Percentiles rank a stretch among this genome's conserved stretches.
These are phyloP conservation scores for Schizaphis graminum DNA, from an alignment of 2,888 invertebrate species.

Conservation along the genomic window DNA sequence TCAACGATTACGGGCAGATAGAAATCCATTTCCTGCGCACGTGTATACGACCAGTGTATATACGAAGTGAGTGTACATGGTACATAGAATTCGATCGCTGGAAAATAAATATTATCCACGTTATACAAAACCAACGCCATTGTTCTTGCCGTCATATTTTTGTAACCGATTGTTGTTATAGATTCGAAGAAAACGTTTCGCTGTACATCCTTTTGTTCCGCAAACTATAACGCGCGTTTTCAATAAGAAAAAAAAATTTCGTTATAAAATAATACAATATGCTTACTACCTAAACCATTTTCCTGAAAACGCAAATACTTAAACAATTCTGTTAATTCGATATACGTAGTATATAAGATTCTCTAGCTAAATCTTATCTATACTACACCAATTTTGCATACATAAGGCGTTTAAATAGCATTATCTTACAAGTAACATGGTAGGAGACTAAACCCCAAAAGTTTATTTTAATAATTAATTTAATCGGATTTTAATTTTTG, in stretches of 20 bases:
- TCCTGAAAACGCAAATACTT: not conserved
- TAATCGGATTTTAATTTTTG: not conserved
- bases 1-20: not conserved
- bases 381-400: too few relatives aligned
- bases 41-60: not conserved
- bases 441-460: not conserved
- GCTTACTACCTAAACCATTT: not conserved
- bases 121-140: not conserved
- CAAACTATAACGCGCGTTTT: not conserved
- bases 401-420: not conserved
- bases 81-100: not conserved
- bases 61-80: not conserved
- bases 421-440: not conserved
- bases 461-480: not conserved
- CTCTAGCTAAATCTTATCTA: not conserved
- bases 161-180: not conserved
- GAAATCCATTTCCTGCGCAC: slow-evolving; percentile 6
- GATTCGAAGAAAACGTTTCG: not conserved
- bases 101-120: not conserved
- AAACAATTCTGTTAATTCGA: not conserved
- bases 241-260: not conserved
- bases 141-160: slow-evolving; percentile 9
- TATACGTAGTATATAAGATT: not conserved
- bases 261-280: not conserved
- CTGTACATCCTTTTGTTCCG: not conserved